Conservation (phyloP, 2,797 vertebrate genomes). For the Siniperca undulata region DNA sequence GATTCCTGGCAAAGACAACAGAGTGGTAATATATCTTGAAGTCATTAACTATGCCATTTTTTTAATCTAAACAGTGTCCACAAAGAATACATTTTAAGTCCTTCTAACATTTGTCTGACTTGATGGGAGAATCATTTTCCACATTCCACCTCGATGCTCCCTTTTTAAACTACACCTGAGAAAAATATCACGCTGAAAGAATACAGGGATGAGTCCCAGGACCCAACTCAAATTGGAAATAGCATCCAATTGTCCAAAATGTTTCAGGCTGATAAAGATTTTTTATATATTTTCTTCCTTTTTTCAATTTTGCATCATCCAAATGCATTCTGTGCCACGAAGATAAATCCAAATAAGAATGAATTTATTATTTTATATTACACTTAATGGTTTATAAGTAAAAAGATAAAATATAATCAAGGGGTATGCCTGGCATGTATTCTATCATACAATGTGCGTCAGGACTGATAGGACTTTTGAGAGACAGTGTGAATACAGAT, state of each 20-base stretch:
- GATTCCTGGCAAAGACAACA: constrained; percentile 83
- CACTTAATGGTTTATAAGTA: constrained; percentile 6
- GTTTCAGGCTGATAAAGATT: constrained; percentile 23
- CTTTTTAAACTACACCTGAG: constrained; percentile 24
- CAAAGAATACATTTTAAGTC: background rate
- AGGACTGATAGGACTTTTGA: constrained; percentile 50
- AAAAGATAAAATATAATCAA: constrained; percentile 41
- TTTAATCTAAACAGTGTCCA: background rate
- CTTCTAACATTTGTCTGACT: background rate
- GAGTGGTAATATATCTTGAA: constrained; percentile 37
- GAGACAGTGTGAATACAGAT: constrained; percentile 55
- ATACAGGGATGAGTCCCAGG: constrained; percentile 16
- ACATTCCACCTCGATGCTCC: background rate
- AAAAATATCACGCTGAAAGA: constrained; percentile 15
- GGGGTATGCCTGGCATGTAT: constrained; percentile 21
- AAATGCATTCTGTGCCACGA: background rate
- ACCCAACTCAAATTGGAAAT: constrained; percentile 29
- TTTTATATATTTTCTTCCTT: constrained; percentile 1
- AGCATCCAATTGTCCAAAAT: constrained; percentile 32
- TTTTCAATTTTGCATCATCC: constrained; percentile 23
- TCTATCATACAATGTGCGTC: constrained; percentile 57
- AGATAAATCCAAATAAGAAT: constrained; percentile 13
- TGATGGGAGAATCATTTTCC: background rate
- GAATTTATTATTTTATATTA: background rate
- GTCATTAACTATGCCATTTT: constrained; percentile 12